Evolutionary conservation across 1,140 invertebrate species (phyloP).

Genomic region (Brachionus rotundiformis): DNA sequence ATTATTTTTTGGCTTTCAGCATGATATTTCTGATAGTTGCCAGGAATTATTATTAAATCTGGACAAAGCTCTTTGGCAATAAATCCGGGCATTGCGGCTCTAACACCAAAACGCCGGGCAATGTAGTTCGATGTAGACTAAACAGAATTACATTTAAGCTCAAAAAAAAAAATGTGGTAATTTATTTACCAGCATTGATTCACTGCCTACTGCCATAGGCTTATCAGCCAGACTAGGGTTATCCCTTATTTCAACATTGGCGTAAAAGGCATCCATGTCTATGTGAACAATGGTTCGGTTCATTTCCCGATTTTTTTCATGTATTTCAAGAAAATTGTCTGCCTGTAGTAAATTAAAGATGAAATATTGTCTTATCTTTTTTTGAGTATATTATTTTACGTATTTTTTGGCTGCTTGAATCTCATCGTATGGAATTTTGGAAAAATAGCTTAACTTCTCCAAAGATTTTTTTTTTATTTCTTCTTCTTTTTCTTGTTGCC

Average conservation of each 20-base stretch:
- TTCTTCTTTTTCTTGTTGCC: constrained; percentile 64
- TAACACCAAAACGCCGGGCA: constrained; percentile 70
- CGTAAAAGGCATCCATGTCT: constrained; percentile 73
- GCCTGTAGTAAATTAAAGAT: constrained; percentile 64
- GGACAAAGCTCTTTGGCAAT: constrained; percentile 72
- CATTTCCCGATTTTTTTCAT: constrained; percentile 64
- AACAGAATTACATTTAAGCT: constrained; percentile 52
- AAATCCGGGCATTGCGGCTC: constrained; percentile 75
- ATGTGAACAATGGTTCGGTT: constrained; percentile 69
- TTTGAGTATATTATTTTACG: constrained; percentile 51
- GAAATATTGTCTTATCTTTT: too few relatives aligned
- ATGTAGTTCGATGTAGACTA: constrained; percentile 72
- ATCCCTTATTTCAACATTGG: constrained; percentile 72
- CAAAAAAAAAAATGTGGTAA: not conserved
- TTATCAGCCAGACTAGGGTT: constrained; percentile 67
- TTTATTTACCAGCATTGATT: constrained; percentile 67
- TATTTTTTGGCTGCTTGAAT: constrained; percentile 51
- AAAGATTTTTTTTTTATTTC: constrained; percentile 64
- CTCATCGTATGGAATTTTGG: constrained; percentile 58
- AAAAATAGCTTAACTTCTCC: constrained; percentile 59
- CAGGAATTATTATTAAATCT: constrained; percentile 67
- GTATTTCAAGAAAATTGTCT: constrained; percentile 58
- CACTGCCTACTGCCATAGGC: constrained; percentile 72
- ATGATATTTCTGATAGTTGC: constrained; percentile 69
- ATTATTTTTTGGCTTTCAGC: constrained; percentile 65